Base-by-base conservation (phyloP, 2,113 vertebrate genomes). In the Potamarius usumacintae region DNA sequence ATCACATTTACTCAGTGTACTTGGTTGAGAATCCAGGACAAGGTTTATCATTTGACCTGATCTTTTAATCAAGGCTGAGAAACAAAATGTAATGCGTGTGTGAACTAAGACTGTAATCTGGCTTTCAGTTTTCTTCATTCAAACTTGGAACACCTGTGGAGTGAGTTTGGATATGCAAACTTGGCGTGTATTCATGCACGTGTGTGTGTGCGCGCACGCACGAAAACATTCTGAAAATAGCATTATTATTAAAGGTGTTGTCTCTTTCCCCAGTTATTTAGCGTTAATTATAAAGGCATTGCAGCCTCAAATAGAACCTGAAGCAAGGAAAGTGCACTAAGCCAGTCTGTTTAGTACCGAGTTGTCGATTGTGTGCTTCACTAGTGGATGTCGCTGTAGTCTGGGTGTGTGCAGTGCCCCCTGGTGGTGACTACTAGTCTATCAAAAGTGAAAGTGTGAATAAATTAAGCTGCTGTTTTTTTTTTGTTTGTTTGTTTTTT, bases 111-210 rank as follows among this genome's bases (percentile, higher is more conserved):
- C 55, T 60, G n/a, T 34, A 60, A 82, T 82, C 57, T 48, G 18
- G 57, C 34, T 82, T 82, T 42, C 25, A 22, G 11, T 62, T 80
- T 80, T n/a, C 63, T 53, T 18, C 63, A 55, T 55, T 30, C 1
- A 9, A 83, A 83, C 71, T 50, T 25, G 1, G 55, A 76, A 50
- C 72, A 85, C 62, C 67, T 62, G 84, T 63, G 8, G 15, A 7
- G 52, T 74, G 74, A 55, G 58, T 86, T 86, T 79, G 60, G 74
- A 55, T 79, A 79, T 86, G 60, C 85, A 86, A 86, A 86, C 50
- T 7, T 50, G 17, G 62, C 2, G 7, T 27, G 42, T 42, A 42
- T 42, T 42, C 42, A 42, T 42, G 42, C 42, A 42, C 4, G 42
- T 42, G n/a, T 69, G 6, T 2, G 3, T 30, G 18, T 10, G 9